Percentiles rank a stretch among this genome's conserved stretches.
These are phyloP conservation scores for Pilophorus perplexus DNA, from an alignment of 2,888 invertebrate genomes.

Conservation along the genomic window DNA sequence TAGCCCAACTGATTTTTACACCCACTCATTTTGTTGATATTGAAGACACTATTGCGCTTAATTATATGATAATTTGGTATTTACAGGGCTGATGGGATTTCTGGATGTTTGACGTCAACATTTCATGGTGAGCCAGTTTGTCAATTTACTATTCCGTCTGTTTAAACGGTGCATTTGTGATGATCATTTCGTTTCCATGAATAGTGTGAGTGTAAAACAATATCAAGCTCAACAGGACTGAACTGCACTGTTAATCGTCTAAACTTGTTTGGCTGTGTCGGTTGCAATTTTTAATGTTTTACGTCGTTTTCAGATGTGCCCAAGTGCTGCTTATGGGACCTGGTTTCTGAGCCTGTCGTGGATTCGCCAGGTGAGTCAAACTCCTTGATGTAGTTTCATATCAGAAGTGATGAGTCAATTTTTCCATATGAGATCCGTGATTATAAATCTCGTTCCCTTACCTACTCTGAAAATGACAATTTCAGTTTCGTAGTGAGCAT, in stretches of 20 bases:
- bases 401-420: slow-evolving; percentile 19
- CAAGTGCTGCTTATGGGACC: background rate
- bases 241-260: background rate
- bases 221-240: slow-evolving; percentile 34
- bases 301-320: background rate
- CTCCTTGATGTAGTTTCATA: background rate
- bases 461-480: slow-evolving; percentile 32
- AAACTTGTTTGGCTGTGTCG: background rate
- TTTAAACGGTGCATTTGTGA: slow-evolving; percentile 16
- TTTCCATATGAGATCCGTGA: slow-evolving; percentile 34
- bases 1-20: slow-evolving; percentile 32
- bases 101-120: background rate
- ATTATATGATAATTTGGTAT: background rate
- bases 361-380: background rate
- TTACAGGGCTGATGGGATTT: background rate
- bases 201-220: background rate
- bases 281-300: background rate
- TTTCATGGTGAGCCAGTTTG: background rate
- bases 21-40: background rate
- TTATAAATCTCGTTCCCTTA: slow-evolving; percentile 34
- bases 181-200: slow-evolving; percentile 18
- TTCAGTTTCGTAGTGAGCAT: no score
- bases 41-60: background rate
- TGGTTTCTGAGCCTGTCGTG: background rate
- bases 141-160: no score